These are phyloP conservation scores for Chouioia cunea DNA, from an alignment of 2,888 invertebrate species.

Conservation along the genomic window DNA sequence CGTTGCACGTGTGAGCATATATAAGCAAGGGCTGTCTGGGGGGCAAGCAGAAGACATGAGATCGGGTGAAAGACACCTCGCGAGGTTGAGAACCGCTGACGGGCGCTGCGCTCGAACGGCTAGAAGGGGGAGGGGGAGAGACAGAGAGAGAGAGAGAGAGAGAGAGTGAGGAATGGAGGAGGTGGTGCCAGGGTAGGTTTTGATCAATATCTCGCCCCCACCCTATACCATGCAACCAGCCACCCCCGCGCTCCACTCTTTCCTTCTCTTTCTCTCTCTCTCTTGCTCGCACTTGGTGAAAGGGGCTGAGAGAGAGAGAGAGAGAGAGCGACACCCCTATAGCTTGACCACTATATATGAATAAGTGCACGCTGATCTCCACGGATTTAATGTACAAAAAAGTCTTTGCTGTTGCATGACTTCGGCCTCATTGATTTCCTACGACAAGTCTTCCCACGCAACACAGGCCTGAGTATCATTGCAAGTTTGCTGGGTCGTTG, in stretches of 20 bases:
- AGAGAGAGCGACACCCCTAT: constrained; percentile 51
- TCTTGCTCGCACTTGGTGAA: constrained; percentile 26
- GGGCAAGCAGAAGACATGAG: too few relatives aligned
- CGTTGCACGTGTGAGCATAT: too few relatives aligned
- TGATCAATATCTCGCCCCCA: constrained; percentile 69
- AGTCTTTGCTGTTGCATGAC: constrained; percentile 47
- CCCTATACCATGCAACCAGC: constrained; percentile 53
- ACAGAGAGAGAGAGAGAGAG: constrained; percentile 50
- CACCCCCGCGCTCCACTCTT: constrained; percentile 30
- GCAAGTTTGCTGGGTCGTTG: too few relatives aligned
- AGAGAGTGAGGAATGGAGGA: constrained; percentile 49
- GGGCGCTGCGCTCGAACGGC: constrained; percentile 57
- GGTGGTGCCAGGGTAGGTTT: constrained; percentile 68
- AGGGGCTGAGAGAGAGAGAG: not conserved
- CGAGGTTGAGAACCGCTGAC: constrained; percentile 41
- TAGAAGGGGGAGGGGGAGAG: constrained; percentile 54
- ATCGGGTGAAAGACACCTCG: not conserved
- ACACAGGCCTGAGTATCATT: not conserved
- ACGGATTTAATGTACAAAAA: constrained; percentile 62
- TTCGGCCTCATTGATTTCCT: constrained; percentile 57
- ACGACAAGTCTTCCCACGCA: constrained; percentile 3
- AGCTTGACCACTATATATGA: constrained; percentile 66
- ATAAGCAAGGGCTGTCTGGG: too few relatives aligned
- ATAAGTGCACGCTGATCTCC: constrained; percentile 57
- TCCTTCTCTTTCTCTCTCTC: not conserved